Evolutionary conservation across 2,888 invertebrate genomes (phyloP).

Genomic region (Agonopterix arenella): DNA sequence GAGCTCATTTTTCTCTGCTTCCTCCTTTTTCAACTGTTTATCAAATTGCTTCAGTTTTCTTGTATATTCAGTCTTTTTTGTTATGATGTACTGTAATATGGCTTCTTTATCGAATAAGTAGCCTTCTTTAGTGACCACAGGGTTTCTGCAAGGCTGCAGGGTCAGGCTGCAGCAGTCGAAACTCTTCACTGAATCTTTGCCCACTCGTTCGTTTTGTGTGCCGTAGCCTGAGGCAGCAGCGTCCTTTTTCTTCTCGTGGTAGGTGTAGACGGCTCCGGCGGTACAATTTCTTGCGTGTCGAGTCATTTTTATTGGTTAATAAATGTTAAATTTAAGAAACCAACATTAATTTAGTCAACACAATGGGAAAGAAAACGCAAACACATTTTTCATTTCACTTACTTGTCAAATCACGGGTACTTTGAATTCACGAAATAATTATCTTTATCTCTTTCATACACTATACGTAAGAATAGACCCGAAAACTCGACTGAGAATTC

Average conservation of each 20-base stretch:
- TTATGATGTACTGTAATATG: conserved; percentile 94
- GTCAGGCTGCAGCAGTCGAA: conserved; percentile 99
- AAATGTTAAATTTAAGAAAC: conserved; percentile 1
- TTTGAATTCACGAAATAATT: no score
- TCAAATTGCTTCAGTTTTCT: conserved; percentile 95
- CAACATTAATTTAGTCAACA: not conserved
- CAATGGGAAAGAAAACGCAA: no score
- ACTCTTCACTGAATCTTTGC: conserved; percentile 93
- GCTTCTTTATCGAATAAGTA: conserved; percentile 98
- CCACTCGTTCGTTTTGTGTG: conserved; percentile 88
- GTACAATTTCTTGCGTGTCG: conserved; percentile 99
- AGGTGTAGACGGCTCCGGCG: conserved; percentile 98
- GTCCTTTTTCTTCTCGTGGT: conserved; percentile 98
- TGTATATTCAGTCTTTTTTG: conserved; percentile 94
- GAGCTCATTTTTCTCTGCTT: conserved; percentile 82
- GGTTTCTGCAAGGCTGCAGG: conserved; percentile 96
- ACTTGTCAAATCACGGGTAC: no score
- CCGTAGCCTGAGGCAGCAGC: conserved; percentile 96
- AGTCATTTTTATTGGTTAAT: conserved; percentile 79
- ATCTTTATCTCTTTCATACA: no score
- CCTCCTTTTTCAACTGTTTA: conserved; percentile 87
- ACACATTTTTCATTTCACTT: no score
- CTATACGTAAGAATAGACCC: no score
- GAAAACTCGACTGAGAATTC: no score
- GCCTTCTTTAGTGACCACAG: conserved; percentile 90